A percentile compares a stretch with the other conserved stretches of the same genome.
These are phyloP conservation scores for Rambutsinella grinnellia DNA, from an alignment of 2,888 invertebrate species.

Conservation along the genomic window DNA sequence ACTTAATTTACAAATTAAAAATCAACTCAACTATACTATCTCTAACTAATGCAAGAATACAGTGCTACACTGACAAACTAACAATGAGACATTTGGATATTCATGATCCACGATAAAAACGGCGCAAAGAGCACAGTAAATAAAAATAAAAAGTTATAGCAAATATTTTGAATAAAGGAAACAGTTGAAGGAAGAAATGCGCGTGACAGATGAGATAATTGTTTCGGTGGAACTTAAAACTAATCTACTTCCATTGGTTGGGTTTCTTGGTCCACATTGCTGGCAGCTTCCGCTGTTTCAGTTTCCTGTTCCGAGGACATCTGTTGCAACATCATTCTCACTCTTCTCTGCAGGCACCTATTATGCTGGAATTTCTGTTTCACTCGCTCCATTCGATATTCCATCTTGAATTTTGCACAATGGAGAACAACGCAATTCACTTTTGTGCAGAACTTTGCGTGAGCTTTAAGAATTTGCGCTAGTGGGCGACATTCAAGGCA, in stretches of 20 bases:
- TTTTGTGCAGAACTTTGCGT: conserved; percentile 96
- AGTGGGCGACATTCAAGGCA: conserved; percentile 99
- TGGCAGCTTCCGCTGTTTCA: neutral
- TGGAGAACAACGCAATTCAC: conserved; percentile 98
- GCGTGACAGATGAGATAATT: too few relatives aligned
- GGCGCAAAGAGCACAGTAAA: too few relatives aligned
- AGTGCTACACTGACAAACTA: too few relatives aligned
- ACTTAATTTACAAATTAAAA: too few relatives aligned
- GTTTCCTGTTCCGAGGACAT: conserved; percentile 24
- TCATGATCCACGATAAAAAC: too few relatives aligned
- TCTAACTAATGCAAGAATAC: too few relatives aligned
- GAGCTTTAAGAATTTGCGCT: conserved; percentile 98
- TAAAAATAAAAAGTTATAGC: too few relatives aligned
- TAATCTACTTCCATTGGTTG: conserved; percentile 30
- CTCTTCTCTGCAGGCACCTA: conserved; percentile 81
- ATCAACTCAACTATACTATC: too few relatives aligned
- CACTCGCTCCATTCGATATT: conserved; percentile 95
- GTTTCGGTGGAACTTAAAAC: too few relatives aligned
- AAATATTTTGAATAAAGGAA: too few relatives aligned
- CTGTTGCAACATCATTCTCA: conserved; percentile 71
- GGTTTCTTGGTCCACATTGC: neutral
- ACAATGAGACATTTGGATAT: too few relatives aligned
- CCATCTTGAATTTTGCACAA: conserved; percentile 98
- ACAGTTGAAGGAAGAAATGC: too few relatives aligned
- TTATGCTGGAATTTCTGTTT: conserved; percentile 96